A percentile compares a stretch with the other conserved stretches of the same genome.
Conservation (phyloP, 2,888 invertebrate genomes). For the Odontothrips loti region DNA sequence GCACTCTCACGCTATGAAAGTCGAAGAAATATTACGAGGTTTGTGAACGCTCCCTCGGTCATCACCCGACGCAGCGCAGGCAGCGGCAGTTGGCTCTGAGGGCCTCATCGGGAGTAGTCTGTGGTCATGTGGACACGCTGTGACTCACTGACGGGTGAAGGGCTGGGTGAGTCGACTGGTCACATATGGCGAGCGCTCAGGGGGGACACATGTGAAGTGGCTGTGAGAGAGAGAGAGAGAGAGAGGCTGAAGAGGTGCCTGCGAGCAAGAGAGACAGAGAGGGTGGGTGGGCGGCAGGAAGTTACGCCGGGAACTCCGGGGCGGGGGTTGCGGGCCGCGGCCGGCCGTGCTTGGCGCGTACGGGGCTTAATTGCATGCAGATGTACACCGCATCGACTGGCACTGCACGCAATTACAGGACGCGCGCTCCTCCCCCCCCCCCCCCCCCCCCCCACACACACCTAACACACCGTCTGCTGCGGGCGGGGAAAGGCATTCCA, state of each 20-base stretch:
- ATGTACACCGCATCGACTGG: neutral
- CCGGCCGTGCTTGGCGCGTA: neutral
- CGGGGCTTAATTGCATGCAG: conserved; percentile 18
- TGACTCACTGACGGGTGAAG: neutral
- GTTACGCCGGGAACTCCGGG: no score
- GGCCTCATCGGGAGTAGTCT: neutral
- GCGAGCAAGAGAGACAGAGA: neutral
- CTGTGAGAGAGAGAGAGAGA: neutral
- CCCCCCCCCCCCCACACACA: no score
- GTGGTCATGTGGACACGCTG: neutral
- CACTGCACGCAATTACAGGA: neutral
- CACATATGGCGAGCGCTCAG: neutral
- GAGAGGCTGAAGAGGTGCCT: neutral
- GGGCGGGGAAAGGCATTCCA: neutral
- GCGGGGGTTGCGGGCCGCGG: neutral
- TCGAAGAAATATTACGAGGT: no score
- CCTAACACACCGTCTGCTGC: neutral
- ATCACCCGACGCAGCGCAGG: no score
- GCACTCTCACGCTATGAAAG: no score
- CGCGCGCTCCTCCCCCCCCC: neutral
- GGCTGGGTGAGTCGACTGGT: neutral
- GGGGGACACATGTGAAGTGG: neutral
- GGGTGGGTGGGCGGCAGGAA: neutral
- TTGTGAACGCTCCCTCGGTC: no score
- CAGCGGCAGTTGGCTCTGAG: no score